A percentile compares a stretch with the other conserved stretches of the same genome.
Conservation (phyloP, 2,797 vertebrate genomes). For the Anabas testudineus region DNA sequence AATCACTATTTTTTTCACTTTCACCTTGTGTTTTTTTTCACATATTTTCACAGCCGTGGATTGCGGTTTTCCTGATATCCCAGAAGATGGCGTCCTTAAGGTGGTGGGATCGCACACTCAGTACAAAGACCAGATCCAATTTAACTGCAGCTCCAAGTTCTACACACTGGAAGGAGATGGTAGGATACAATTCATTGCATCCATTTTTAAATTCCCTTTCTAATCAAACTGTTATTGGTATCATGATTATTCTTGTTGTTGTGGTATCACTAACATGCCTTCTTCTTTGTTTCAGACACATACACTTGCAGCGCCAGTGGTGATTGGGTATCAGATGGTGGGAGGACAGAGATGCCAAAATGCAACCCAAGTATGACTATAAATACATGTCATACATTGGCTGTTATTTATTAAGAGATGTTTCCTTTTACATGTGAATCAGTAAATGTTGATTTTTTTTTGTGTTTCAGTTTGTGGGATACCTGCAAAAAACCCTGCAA, state of each 20-base stretch:
- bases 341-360: constrained; percentile 57
- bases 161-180: constrained; percentile 82
- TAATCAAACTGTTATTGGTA: too few relatives aligned
- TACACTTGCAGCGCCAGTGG: constrained; percentile 72
- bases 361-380: constrained; percentile 74
- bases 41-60: constrained; percentile 84
- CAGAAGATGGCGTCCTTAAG: constrained; percentile 64
- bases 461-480: constrained; percentile 88
- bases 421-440: neutral
- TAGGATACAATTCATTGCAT: neutral
- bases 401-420: neutral
- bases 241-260: too few relatives aligned
- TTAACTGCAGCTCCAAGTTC: constrained; percentile 84
- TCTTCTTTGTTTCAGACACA: constrained; percentile 58
- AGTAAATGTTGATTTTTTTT: neutral
- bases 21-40: too few relatives aligned
- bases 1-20: too few relatives aligned
- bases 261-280: neutral
- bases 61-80: constrained; percentile 81
- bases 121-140: constrained; percentile 78
- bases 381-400: constrained; percentile 25
- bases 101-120: constrained; percentile 67
- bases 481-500: constrained; percentile 41
- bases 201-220: neutral
- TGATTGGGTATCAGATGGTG: constrained; percentile 68